Evolutionary conservation across 2,888 invertebrate genomes (phyloP), one percentile per base, ranked within the genome.

Genomic region (Coleophora flavipennella): DNA sequence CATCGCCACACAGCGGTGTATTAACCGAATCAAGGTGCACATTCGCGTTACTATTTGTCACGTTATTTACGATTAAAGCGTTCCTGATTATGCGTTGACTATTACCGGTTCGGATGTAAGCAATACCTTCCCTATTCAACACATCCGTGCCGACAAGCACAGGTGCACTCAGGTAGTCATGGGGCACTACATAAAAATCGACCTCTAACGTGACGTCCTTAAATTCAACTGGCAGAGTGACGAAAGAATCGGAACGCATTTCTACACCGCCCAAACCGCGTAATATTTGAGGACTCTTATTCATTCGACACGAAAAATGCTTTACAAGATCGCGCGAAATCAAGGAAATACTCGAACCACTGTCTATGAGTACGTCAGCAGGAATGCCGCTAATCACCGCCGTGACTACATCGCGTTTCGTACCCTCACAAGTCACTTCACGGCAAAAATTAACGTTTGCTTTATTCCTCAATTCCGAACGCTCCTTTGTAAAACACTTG

Each of bases 131-230:
- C n/a, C 51, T 26, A 36, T 50, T 52, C 9, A 52, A 29, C 1
- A 50, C 49, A 31, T 53, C 53, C 0, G 53, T 53, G 7, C n/a
- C n/a, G n/a, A n/a, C n/a, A n/a, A n/a, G n/a, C n/a, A n/a, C n/a
- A n/a, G n/a, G n/a, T n/a, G n/a, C n/a, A n/a, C n/a, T n/a, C n/a
- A n/a, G n/a, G n/a, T n/a, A n/a, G n/a, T n/a, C n/a, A n/a, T n/a
- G n/a, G n/a, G n/a, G n/a, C 1, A 57, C 51, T 0, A 52, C 45
- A 14, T 39, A 4, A 9, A 57, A 44, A 36, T 57, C 51, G 1
- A 48, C 43, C 35, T 55, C 57, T 3, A 57, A 32, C 1, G 45
- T n/a, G 0, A 52, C 41, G 0, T 49, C 45, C 12, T 13, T 9
- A 29, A 57, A 50, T 33, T 57, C 51, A 9, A 54, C 32, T 1